phyloP scores from a whole-genome alignment of 2,797 vertebrate genomes.

The Galagoides demidoff region DNA sequence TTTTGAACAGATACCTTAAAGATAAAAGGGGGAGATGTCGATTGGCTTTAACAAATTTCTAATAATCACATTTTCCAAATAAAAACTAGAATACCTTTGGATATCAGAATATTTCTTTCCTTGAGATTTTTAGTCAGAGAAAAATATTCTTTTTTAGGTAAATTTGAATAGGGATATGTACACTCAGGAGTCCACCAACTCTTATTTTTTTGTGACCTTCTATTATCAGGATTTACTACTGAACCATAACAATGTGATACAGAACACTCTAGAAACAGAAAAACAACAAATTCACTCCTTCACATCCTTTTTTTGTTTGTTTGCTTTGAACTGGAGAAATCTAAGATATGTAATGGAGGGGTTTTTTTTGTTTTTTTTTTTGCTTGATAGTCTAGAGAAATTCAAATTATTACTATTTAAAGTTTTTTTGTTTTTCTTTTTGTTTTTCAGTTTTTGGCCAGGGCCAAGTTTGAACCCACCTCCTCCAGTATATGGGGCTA shows the following conservation, averaged over 20 bases:
- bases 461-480: too few relatives aligned
- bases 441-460: too few relatives aligned
- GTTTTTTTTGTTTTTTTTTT: slow-evolving; percentile 16
- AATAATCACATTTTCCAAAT: background rate
- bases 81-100: background rate
- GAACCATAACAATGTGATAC: background rate
- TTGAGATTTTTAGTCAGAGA: background rate
- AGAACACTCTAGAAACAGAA: background rate
- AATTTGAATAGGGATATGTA: background rate
- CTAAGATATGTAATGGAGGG: background rate
- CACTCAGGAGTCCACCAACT: background rate
- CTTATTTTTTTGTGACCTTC: background rate
- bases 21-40: background rate
- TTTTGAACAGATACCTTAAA: background rate
- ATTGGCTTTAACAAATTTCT: background rate
- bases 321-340: background rate
- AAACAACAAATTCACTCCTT: background rate
- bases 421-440: too few relatives aligned
- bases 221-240: background rate
- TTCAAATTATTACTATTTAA: background rate
- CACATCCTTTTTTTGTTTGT: background rate
- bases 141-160: background rate
- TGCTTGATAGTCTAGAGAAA: background rate
- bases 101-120: background rate
- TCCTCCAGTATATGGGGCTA: too few relatives aligned